phyloP scores from a whole-genome alignment of 2,888 invertebrate species.

The Xylota sylvarum region DNA sequence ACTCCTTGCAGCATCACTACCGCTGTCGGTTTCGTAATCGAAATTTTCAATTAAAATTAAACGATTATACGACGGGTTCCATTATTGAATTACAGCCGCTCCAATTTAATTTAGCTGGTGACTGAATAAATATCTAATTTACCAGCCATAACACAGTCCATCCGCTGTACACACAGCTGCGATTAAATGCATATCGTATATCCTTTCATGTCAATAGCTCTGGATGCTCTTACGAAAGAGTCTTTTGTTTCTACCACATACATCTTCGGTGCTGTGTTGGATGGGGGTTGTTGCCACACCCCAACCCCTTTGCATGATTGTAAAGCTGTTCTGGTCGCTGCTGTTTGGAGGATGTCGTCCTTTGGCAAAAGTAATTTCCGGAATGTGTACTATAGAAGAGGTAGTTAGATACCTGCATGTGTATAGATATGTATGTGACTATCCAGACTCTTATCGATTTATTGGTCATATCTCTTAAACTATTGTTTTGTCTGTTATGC shows the following conservation, averaged over 20 bases:
- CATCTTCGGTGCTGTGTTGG: background rate
- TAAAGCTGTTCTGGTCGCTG: background rate
- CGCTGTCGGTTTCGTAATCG: conserved; percentile 3
- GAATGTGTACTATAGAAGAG: conserved; percentile 2
- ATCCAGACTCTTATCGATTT: conserved; percentile 24
- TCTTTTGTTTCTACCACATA: background rate
- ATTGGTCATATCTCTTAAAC: conserved; percentile 19
- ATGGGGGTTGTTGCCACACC: background rate
- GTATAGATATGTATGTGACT: background rate
- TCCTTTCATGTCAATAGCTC: conserved; percentile 9
- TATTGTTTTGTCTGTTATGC: conserved; percentile 17
- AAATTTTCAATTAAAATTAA: conserved; percentile 39
- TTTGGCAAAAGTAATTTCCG: conserved; percentile 31
- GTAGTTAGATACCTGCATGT: background rate
- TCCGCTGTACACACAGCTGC: conserved; percentile 15
- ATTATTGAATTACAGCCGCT: conserved; percentile 19
- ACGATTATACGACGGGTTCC: background rate
- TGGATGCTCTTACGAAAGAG: background rate
- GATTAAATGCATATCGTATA: conserved; percentile 25
- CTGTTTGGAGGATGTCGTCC: conserved; percentile 7
- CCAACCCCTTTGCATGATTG: background rate
- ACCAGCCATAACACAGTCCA: conserved; percentile 12
- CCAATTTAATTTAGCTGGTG: conserved; percentile 37
- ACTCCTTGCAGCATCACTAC: conserved; percentile 1
- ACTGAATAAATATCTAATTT: conserved; percentile 50